Evolutionary conservation across 2,113 vertebrate genomes (phyloP).

Genomic region (Meriones unguiculatus): DNA sequence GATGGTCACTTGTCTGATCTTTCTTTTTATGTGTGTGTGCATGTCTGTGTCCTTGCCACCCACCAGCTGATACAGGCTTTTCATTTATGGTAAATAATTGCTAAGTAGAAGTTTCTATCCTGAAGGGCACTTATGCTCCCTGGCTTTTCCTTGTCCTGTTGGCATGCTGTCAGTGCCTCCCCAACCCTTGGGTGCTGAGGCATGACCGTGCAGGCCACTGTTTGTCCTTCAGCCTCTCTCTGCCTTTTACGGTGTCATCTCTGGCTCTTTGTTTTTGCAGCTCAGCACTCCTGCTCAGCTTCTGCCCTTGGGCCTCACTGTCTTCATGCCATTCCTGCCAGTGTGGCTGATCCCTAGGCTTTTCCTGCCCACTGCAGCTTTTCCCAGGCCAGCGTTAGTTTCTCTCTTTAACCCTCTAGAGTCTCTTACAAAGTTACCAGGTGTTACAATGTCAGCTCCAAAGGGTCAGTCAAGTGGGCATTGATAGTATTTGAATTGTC

Average conservation of each 20-base stretch:
- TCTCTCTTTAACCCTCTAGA: not conserved
- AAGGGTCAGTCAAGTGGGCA: not conserved
- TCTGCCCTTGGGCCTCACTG: not conserved
- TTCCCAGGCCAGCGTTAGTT: not conserved
- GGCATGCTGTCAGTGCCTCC: not conserved
- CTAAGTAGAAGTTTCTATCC: not conserved
- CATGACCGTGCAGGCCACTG: not conserved
- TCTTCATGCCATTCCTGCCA: not conserved
- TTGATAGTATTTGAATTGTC: not conserved
- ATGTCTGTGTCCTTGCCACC: not conserved
- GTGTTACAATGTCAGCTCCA: not conserved
- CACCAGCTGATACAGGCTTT: not conserved
- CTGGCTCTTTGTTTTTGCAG: not conserved
- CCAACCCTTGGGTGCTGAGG: not conserved
- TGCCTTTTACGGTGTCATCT: not conserved
- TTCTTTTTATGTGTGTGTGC: not conserved
- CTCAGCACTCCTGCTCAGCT: not conserved
- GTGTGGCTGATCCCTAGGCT: not conserved
- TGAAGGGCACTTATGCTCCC: not conserved
- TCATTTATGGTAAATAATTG: not conserved
- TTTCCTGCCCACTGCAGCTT: not conserved
- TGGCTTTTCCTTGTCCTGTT: not conserved
- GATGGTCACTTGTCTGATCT: not conserved
- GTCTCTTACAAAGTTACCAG: not conserved
- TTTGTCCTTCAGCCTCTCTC: not conserved